These are phyloP conservation scores for Aelia acuminata DNA, from an alignment of 2,888 invertebrate genomes.

Conservation along the genomic window DNA sequence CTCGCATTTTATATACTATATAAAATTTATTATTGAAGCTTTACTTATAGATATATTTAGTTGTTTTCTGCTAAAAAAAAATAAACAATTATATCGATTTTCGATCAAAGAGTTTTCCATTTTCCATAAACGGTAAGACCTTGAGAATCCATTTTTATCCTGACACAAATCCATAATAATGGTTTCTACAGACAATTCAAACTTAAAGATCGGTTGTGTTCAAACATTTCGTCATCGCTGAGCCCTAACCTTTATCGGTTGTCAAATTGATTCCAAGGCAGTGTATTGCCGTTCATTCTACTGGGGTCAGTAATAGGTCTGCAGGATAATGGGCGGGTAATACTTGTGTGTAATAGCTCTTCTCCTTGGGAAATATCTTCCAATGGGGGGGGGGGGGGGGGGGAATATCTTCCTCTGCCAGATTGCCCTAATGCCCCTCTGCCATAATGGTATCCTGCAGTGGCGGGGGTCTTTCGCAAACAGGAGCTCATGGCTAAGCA, in stretches of 20 bases:
- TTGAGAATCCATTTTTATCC: neutral
- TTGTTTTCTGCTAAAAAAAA: no score
- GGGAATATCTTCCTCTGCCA: conserved; percentile 17
- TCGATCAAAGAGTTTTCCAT: neutral
- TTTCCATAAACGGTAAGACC: neutral
- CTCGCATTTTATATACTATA: no score
- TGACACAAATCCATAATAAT: neutral
- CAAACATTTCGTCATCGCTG: neutral
- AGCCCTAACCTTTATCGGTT: conserved; percentile 15
- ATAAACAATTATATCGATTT: neutral
- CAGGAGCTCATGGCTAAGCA: neutral
- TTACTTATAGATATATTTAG: no score
- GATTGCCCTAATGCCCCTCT: neutral
- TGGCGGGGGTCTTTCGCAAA: neutral
- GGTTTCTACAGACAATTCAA: neutral
- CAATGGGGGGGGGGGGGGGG: neutral
- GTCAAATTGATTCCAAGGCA: conserved; percentile 31
- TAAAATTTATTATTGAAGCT: no score
- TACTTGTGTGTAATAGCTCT: conserved; percentile 6
- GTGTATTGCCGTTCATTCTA: neutral
- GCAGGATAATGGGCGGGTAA: neutral
- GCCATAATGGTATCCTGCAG: neutral
- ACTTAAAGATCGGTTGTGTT: neutral
- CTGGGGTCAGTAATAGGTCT: conserved; percentile 5
- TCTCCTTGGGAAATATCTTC: neutral